Evolutionary conservation across 2,113 vertebrate species (phyloP), one percentile per base, ranked within the genome.

Genomic region (Anser brachyrhynchus): DNA sequence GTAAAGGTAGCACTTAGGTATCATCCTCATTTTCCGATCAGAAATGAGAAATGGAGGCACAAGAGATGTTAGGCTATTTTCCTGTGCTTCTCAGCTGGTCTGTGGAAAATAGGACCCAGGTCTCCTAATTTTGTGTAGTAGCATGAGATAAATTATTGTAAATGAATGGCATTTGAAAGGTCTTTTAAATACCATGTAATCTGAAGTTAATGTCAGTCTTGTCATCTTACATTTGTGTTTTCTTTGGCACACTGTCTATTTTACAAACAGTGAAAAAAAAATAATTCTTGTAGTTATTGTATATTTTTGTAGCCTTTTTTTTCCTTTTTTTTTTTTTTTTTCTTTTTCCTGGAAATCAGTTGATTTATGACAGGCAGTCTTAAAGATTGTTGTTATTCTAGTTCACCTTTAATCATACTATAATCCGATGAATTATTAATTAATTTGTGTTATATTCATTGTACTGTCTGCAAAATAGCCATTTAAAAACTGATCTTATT

Each of bases 1-100:
- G 20, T 89, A 89, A 89, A 93, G 66, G 72, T 71, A 95, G 83
- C 70, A 94, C 85, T 96, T 95, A 61, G 61, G 49, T 92, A 89
- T 89, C 73, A 44, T 74, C 67, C 75, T 74, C 43, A 28, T 90
- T 94, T 96, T 86, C 73, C 84, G 57, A 75, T 75, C 67, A 78
- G 79, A 90, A 95, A 84, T 54, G 21, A 81, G 70, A 85, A 92
- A 96, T 37, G n/a, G 57, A 95, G 33, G 22, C 39, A 59, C 9
- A 86, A 64, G 73, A 72, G 61, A 61, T 73, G 43, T 58, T 46
- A 77, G 39, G 37, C 3, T 81, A 22, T 65, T 91, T 91, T 65
- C 57, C 31, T 46, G 43, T 67, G 14, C 71, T 91, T 89, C 58
- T 83, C n/a, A 20, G 49, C 19, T 65, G 81, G 33, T 46, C 22